A percentile compares a stretch with the other conserved stretches of the same genome.
phyloP scores from a whole-genome alignment of 2,888 invertebrate genomes.

The Tinea trinotella region DNA sequence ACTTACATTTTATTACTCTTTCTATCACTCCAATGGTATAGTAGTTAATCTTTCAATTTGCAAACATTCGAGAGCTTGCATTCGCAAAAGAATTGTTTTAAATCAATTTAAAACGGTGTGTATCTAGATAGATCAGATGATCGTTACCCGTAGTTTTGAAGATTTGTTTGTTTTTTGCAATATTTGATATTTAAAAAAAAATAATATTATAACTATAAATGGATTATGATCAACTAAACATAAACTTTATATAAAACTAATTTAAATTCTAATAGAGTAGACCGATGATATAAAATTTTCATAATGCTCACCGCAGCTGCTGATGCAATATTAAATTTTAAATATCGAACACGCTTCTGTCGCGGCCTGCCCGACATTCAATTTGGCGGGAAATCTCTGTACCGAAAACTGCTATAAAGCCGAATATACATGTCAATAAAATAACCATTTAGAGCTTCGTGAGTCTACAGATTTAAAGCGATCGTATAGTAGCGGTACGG shows the following conservation, averaged over 20 bases:
- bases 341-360: conserved; percentile 48
- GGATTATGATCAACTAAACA: background rate
- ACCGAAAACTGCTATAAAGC: conserved; percentile 30
- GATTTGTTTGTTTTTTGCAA: too few species aligned
- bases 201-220: background rate
- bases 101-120: too few species aligned
- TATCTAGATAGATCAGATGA: too few species aligned
- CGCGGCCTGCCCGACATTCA: conserved; percentile 38
- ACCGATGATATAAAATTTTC: conserved; percentile 43
- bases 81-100: too few species aligned
- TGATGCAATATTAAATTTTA: conserved; percentile 68
- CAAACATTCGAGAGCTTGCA: background rate
- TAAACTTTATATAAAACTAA: conserved; percentile 19
- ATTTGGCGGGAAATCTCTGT: conserved; percentile 51
- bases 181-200: too few species aligned
- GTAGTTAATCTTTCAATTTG: conserved; percentile 1
- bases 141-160: too few species aligned
- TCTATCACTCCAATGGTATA: background rate
- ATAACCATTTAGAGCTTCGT: conserved; percentile 30
- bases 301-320: conserved; percentile 56
- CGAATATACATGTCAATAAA: conserved; percentile 38
- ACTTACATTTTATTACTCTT: conserved; percentile 18
- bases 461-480: conserved; percentile 25
- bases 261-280: background rate
- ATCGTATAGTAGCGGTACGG: conserved; percentile 20